These are phyloP conservation scores for Capromys pilorides DNA, from an alignment of 2,797 vertebrate genomes.

Conservation along the genomic window DNA sequence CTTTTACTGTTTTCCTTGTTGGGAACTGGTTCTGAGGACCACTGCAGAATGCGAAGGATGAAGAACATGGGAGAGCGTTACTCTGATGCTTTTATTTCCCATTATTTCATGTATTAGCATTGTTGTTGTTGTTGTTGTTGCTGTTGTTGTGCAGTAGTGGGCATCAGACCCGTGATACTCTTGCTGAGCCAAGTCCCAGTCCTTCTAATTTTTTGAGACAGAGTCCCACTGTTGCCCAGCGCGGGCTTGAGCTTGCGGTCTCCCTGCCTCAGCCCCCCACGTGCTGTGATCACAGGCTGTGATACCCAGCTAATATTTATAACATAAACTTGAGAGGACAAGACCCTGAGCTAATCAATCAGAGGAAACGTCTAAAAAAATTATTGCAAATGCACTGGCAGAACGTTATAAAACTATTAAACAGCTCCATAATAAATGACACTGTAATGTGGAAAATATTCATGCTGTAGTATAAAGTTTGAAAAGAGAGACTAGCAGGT, in stretches of 20 bases:
- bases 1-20: constrained; percentile 14
- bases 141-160: background rate
- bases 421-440: background rate
- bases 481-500: background rate
- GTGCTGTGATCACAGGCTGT: background rate
- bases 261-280: background rate
- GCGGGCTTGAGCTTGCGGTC: background rate
- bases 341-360: background rate
- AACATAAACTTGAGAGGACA: background rate
- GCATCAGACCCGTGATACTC: background rate
- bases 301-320: background rate
- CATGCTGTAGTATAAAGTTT: background rate
- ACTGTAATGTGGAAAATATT: background rate
- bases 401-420: background rate
- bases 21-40: background rate
- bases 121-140: too few relatives aligned
- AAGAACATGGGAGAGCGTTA: background rate
- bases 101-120: background rate
- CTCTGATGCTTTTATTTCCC: background rate
- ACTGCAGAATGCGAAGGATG: background rate
- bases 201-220: background rate
- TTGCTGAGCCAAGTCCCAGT: background rate
- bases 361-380: background rate
- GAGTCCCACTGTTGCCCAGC: background rate
- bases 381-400: background rate